Evolutionary conservation across 2,113 vertebrate species (phyloP).

Genomic region (Paramormyrops kingsleyae): DNA sequence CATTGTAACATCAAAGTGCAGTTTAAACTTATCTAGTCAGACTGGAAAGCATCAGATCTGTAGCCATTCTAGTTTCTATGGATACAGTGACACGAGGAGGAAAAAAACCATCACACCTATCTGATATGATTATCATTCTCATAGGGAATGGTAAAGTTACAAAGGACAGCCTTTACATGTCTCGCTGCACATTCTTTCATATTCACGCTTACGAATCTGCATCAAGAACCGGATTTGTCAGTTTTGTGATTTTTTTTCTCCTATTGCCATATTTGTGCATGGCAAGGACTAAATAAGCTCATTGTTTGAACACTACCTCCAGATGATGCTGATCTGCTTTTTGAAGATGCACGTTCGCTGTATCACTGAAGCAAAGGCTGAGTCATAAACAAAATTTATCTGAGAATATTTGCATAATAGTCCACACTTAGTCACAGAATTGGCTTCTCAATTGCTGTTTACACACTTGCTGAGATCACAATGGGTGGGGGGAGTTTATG

Average conservation of each 20-base stretch:
- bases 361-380: background rate
- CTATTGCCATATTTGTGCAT: background rate
- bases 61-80: slow-evolving; percentile 4
- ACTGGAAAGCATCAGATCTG: background rate
- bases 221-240: background rate
- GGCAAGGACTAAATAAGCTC: background rate
- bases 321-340: background rate
- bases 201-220: background rate
- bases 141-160: background rate
- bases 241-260: background rate
- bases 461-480: background rate
- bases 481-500: background rate
- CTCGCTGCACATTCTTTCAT: background rate
- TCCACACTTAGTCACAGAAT: background rate
- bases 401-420: slow-evolving; percentile 5
- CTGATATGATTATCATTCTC: background rate
- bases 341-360: background rate
- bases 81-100: slow-evolving; percentile 2
- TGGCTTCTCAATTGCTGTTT: background rate
- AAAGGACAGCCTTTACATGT: background rate
- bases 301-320: background rate
- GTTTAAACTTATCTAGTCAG: background rate
- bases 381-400: background rate
- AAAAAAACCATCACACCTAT: background rate
- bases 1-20: background rate